These are phyloP conservation scores for Drosophila infuscata DNA, from an alignment of 2,888 invertebrate species.

Conservation along the genomic window DNA sequence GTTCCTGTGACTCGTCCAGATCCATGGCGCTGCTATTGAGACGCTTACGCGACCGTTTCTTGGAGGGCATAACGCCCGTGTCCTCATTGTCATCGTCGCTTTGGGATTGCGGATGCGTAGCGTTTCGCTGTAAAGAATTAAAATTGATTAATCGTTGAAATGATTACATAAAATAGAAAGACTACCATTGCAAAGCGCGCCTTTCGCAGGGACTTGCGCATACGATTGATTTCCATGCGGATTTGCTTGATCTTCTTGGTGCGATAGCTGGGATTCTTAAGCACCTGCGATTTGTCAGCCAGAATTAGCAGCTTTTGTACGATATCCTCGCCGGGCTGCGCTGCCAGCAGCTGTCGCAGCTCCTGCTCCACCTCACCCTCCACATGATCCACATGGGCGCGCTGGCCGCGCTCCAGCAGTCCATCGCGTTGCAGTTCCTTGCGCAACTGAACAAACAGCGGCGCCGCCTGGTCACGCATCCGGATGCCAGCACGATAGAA, in stretches of 20 bases:
- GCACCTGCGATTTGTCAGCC: conserved; percentile 87
- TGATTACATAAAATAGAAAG: not conserved
- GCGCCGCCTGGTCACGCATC: conserved; percentile 94
- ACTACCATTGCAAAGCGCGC: conserved; percentile 80
- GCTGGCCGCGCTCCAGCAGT: conserved; percentile 81
- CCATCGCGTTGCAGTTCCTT: conserved; percentile 88
- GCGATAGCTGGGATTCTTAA: conserved; percentile 87
- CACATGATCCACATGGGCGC: conserved; percentile 85
- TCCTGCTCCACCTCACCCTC: conserved; percentile 87
- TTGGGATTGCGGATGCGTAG: conserved; percentile 71
- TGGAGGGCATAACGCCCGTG: conserved; percentile 50
- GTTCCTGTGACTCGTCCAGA: conserved; percentile 59
- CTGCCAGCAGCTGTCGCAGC: conserved; percentile 85
- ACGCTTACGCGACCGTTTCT: conserved; percentile 65
- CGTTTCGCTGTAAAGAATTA: conserved; percentile 50
- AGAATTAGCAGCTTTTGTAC: conserved; percentile 87
- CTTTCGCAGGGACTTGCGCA: conserved; percentile 85
- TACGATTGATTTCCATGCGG: conserved; percentile 87
- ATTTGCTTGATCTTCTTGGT: conserved; percentile 87
- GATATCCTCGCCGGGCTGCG: conserved; percentile 79
- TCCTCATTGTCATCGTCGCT: conserved; percentile 82
- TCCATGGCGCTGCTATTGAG: conserved; percentile 63
- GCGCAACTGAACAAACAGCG: conserved; percentile 91
- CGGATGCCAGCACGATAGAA: conserved; percentile 96
- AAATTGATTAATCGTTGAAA: not conserved